phyloP scores from a whole-genome alignment of 2,797 vertebrate genomes.

The Antennarius maculatus region DNA sequence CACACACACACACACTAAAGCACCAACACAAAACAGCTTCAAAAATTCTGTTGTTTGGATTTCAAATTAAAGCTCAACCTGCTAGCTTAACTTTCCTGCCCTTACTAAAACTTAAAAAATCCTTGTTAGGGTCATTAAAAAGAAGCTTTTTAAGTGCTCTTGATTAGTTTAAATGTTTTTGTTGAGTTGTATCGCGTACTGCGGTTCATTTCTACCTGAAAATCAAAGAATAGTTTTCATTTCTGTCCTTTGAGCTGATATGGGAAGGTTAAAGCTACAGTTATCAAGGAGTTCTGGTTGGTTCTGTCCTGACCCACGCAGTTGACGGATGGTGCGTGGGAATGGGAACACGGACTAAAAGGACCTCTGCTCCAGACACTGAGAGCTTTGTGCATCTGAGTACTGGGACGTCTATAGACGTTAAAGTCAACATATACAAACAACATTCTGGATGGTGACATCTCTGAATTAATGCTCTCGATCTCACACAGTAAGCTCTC shows the following conservation, averaged over 20 bases:
- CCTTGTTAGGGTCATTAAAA: not conserved
- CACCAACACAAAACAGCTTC: not conserved
- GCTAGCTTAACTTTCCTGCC: not conserved
- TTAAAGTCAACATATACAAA: constrained; percentile 34
- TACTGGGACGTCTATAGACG: constrained; percentile 45
- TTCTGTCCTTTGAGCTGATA: constrained; percentile 9
- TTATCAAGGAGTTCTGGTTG: constrained; percentile 47
- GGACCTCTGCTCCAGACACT: constrained; percentile 31
- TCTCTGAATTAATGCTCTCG: constrained; percentile 6
- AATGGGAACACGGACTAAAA: constrained; percentile 46
- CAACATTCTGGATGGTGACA: constrained; percentile 24
- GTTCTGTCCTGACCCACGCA: constrained; percentile 46
- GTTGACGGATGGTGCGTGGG: constrained; percentile 38
- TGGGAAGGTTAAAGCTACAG: constrained; percentile 29
- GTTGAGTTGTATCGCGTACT: too few species aligned
- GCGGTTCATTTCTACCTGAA: too few species aligned
- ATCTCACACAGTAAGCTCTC: not conserved
- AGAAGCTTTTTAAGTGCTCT: too few species aligned
- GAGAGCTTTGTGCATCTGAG: constrained; percentile 38
- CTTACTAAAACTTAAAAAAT: not conserved
- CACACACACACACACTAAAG: constrained; percentile 35
- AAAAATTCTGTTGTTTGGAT: not conserved
- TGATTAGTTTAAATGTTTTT: not conserved
- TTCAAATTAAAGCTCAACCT: not conserved
- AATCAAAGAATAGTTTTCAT: not conserved